phyloP scores from a whole-genome alignment of 2,797 vertebrate species.

The Ctenochaetus hawaiiensis region DNA sequence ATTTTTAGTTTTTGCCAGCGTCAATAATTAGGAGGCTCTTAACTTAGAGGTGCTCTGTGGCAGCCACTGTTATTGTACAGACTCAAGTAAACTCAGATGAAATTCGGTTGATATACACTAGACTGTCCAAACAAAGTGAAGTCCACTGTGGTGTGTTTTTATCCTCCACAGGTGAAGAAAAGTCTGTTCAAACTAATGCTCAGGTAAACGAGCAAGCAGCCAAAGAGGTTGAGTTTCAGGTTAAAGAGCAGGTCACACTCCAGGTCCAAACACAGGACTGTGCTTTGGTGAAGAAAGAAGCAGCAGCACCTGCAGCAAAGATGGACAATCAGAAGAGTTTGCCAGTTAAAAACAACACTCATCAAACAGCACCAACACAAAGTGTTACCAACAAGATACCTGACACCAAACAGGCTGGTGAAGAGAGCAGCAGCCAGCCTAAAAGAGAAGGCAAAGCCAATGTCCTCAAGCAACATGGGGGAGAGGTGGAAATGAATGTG shows the following conservation, averaged over 20 bases:
- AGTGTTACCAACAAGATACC: constrained; percentile 48
- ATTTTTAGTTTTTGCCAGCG: background rate
- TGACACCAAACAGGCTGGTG: constrained; percentile 37
- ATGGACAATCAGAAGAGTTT: constrained; percentile 55
- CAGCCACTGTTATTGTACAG: background rate
- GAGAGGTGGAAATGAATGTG: constrained; percentile 50
- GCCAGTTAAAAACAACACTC: constrained; percentile 50
- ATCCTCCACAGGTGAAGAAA: constrained; percentile 75
- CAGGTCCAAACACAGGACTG: constrained; percentile 46
- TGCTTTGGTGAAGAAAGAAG: constrained; percentile 49
- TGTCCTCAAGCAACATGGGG: constrained; percentile 46
- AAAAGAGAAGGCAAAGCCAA: constrained; percentile 36
- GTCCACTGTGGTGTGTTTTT: constrained; percentile 50
- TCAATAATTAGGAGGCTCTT: background rate
- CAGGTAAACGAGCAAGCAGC: constrained; percentile 61
- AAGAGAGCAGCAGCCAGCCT: constrained; percentile 25
- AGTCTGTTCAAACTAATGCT: constrained; percentile 63
- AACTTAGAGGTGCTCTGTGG: background rate
- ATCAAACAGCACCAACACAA: constrained; percentile 32
- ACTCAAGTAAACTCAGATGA: background rate
- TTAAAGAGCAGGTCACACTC: constrained; percentile 57
- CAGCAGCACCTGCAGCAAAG: constrained; percentile 29
- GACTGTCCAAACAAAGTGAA: constrained; percentile 49
- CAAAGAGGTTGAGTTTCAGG: constrained; percentile 69
- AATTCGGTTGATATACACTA: constrained; percentile 15